Base-by-base conservation (phyloP, 2,797 vertebrate genomes). In the Xerus rutilus region DNA sequence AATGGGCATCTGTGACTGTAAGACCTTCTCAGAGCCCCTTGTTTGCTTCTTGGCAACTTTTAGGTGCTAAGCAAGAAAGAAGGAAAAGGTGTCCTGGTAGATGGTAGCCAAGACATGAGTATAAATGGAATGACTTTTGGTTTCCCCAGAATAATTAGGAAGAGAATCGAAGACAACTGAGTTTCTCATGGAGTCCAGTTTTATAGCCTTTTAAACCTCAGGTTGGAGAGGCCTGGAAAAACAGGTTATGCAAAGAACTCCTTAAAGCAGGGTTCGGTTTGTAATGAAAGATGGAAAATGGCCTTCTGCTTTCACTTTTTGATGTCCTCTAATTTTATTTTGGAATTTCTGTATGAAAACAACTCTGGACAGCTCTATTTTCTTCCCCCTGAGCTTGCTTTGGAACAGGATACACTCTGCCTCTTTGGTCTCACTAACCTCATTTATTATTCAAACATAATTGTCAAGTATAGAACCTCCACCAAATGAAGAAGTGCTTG, bases 401-500 rank as follows among this genome's bases (percentile, higher is more conserved):
- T 45, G 49, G 14, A 78, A 39, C 13, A 74, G 64, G 49, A 62
- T 13, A 23, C 14, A 25, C 45, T 47, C 35, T 77, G 30, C 52
- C 14, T 72, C 30, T 49, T 11, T 89, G 28, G 14, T 7, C 20
- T 7, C 25, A n/a, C 20, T 59, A 85, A 52, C 45, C 39, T 96
- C 81, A 72, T 35, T 83, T 62, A 67, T 88, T 74, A 86, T 69
- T 93, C 69, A 82, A 74, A 89, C 91, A 23, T 4, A 5, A 83
- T n/a, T 86, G 43, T 28, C 18, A 57, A 85, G 5, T 28, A 57
- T 4, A 81, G n/a, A 4, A 2, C 49, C 30, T 81, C 81, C 87
- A 30, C 67, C 72, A 70, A 74, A 73, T 70, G 45, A 43, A 32
- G 83, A 73, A 76, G 20, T 30, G 11, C 35, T 83, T 2, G 0